These are phyloP conservation scores for Chirona hameri DNA, from an alignment of 2,888 invertebrate species.

Conservation along the genomic window DNA sequence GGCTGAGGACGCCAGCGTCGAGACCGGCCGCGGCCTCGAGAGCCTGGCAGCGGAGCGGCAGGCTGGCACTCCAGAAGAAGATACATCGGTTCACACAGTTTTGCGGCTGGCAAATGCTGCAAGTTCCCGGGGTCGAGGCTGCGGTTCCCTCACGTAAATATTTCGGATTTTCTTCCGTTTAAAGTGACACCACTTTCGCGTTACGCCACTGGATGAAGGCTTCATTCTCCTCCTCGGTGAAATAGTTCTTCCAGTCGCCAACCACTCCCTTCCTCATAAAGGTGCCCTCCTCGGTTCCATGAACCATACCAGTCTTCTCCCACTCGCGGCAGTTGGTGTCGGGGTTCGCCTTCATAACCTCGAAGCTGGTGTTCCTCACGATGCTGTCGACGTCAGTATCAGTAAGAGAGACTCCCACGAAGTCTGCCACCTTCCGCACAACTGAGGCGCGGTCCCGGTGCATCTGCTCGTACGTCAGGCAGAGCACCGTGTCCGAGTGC, in stretches of 20 bases:
- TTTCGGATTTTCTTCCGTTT: too few relatives aligned
- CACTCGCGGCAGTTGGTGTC: conserved; percentile 4
- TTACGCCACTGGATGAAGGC: not conserved
- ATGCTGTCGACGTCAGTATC: not conserved
- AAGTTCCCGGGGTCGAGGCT: too few relatives aligned
- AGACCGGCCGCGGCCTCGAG: too few relatives aligned
- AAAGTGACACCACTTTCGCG: too few relatives aligned
- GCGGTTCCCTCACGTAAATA: too few relatives aligned
- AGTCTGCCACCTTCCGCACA: conserved; percentile 40
- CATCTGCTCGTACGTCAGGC: conserved; percentile 47
- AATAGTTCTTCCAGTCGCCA: not conserved
- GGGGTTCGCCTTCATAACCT: not conserved
- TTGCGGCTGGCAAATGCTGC: too few relatives aligned
- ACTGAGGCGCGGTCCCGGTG: conserved; percentile 41
- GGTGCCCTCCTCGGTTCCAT: not conserved
- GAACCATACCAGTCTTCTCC: not conserved
- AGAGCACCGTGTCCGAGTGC: not conserved
- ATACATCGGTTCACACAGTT: too few relatives aligned
- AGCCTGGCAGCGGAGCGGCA: too few relatives aligned
- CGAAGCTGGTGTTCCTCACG: conserved; percentile 1
- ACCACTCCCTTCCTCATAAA: not conserved
- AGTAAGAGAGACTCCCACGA: conserved; percentile 35
- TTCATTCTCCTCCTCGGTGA: not conserved
- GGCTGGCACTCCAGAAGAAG: too few relatives aligned
- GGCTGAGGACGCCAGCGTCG: too few relatives aligned